Evolutionary conservation across 2,113 vertebrate genomes (phyloP), one percentile per base, ranked within the genome.

Genomic region (Grus americana): DNA sequence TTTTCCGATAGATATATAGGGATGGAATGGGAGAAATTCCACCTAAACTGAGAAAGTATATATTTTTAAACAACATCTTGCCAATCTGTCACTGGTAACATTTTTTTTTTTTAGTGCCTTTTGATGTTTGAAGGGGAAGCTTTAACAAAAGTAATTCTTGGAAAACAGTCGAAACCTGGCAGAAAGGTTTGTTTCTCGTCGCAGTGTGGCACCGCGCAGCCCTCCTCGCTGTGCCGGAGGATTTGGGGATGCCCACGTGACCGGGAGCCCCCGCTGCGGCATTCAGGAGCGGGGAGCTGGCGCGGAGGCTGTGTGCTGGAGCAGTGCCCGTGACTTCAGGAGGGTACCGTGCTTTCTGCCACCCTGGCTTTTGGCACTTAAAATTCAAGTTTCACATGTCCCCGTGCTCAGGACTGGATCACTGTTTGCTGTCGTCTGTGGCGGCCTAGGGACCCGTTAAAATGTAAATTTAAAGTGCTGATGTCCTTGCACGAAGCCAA

Each of bases 71-170:
- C 18, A 32, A 5, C 2, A 5, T 49, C 20, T 84, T 95, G 65
- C 62, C 54, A 57, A 21, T 59, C 40, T 26, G n/a, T 21, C 40
- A 17, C 24, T 59, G 52, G 8, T 76, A 67, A 30, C 1, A 0
- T 23, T 76, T 52, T 63, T 61, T 50, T 55, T 57, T 57, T 57
- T 57, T 57, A 92, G 93, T 96, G 90, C 93, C 92, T 97, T 96
- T 76, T 76, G 66, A 34, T 59, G 27, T 47, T 21, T 22, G n/a
- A 36, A 24, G 52, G n/a, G n/a, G 29, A 79, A 88, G 59, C 55
- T 88, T 79, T 67, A 90, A 44, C 40, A 55, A 36, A 57, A 22
- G 2, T 29, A 20, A 8, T 66, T 55, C 13, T 15, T 19, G 73
- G 30, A 22, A 32, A n/a, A 8, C 14, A 16, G 58, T 3, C 13